Base-by-base conservation (phyloP, 2,113 vertebrate genomes). In the Oncorhynchus clarkii region DNA sequence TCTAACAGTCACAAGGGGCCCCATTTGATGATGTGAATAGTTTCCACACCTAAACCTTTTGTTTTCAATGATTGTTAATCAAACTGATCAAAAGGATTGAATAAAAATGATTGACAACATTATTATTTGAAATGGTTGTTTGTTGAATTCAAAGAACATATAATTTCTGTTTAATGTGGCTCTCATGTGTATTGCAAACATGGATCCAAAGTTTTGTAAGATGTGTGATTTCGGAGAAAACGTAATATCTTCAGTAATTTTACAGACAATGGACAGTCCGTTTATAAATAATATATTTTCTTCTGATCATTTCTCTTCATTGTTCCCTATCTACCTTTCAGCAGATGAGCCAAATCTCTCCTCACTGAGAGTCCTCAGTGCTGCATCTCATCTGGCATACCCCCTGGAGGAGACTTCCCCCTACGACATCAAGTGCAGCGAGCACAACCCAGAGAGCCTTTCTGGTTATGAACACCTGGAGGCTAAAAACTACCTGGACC, bases 301-400 rank as follows among this genome's bases (percentile, higher is more conserved):
- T 68, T 74, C 24, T 12, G 54, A 26, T 74, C 2, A 82, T 62
- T 29, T 45, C 51, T 1, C 8, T 72, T 62, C 16, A 49, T 31
- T 39, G 1, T 24, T 51, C 3, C 45, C 24, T 70, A 16, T 72
- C 18, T 69, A 22, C 24, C 65, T 45, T 11, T 71, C 79, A 76
- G 86, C 91, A 99, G 98, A 98, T 96, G 96, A 97, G 90, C 93
- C 95, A 86, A 92, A 91, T 93, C 93, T 93, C 31, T 82, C 89
- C 57, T 81, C 95, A 80, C 96, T 95, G 92, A 96, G 96, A 93
- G 93, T 93, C 89, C 94, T 89, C 95, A 94, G 91, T 90, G 93
- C 95, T 81, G 91, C 93, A 78, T 89, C 95, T 78, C 94, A 94
- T 93, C 94, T 95, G 88, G 85, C 91, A 74, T 99, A 95, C 88